Evolutionary conservation across 2,888 invertebrate species (phyloP).

Genomic region (Cheilosia impressa): DNA sequence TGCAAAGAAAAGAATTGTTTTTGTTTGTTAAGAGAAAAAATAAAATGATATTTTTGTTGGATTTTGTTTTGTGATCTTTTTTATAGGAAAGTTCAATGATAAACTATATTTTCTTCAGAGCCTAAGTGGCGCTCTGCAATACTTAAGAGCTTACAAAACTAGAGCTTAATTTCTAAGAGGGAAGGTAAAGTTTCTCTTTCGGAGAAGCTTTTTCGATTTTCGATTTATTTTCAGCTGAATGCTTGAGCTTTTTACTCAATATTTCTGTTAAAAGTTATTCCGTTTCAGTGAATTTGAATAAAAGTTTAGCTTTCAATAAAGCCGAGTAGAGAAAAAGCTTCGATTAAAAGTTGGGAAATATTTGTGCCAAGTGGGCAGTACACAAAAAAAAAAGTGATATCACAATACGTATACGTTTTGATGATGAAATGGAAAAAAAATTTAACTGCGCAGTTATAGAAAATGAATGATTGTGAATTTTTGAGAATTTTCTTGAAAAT

Average conservation of each 20-base stretch:
- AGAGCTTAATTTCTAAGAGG: conserved; percentile 47
- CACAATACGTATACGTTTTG: conserved; percentile 39
- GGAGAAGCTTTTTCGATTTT: conserved; percentile 66
- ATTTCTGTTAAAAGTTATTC: not conserved
- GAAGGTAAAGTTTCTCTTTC: conserved; percentile 20
- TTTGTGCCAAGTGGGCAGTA: conserved; percentile 8
- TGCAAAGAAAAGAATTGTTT: conserved; percentile 75
- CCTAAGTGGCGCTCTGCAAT: conserved; percentile 26
- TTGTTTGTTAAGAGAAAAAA: conserved; percentile 70
- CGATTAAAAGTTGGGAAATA: conserved; percentile 10
- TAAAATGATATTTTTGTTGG: conserved; percentile 46
- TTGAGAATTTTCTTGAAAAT: conserved; percentile 38
- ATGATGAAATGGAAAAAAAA: conserved; percentile 39
- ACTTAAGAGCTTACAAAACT: conserved; percentile 45
- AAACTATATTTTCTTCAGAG: conserved; percentile 27
- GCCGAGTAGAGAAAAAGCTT: conserved; percentile 67
- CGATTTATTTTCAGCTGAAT: conserved; percentile 56
- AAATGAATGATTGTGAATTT: conserved; percentile 9
- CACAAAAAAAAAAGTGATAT: conserved; percentile 22
- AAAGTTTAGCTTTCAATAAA: conserved; percentile 60
- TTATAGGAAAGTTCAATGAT: conserved; percentile 25
- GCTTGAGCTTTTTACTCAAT: not conserved
- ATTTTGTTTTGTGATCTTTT: conserved; percentile 33
- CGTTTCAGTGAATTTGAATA: not conserved
- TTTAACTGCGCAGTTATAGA: conserved; percentile 58